These are phyloP conservation scores for Gopherus evgoodei DNA, from an alignment of 2,113 vertebrate genomes.

Conservation along the genomic window DNA sequence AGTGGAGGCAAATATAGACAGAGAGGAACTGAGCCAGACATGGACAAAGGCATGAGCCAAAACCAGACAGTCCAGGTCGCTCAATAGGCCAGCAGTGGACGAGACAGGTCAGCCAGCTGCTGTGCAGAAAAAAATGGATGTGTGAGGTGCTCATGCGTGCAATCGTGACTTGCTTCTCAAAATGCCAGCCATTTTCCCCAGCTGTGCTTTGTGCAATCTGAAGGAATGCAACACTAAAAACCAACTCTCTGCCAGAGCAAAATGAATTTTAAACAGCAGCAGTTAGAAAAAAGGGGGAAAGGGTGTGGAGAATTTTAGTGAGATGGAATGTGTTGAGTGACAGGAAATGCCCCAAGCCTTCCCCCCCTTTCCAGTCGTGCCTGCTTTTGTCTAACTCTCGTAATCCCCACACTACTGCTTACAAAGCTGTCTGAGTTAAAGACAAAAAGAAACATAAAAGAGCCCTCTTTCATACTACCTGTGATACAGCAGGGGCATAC, in stretches of 20 bases:
- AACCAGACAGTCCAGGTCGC: conserved; percentile 91
- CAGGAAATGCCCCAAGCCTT: conserved; percentile 82
- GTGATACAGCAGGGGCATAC: conserved; percentile 44
- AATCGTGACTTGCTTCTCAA: conserved; percentile 76
- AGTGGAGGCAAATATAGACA: conserved; percentile 74
- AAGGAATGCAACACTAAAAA: conserved; percentile 63
- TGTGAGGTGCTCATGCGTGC: conserved; percentile 81
- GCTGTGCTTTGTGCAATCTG: conserved; percentile 73
- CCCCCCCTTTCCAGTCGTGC: conserved; percentile 66
- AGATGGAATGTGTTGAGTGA: conserved; percentile 86
- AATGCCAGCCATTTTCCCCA: conserved; percentile 75
- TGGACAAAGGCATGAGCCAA: conserved; percentile 91
- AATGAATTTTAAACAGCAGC: background rate
- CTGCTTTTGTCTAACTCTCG: conserved; percentile 87
- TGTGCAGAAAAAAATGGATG: conserved; percentile 69
- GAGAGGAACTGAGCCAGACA: conserved; percentile 94
- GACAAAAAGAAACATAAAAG: conserved; percentile 74
- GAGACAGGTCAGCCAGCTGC: conserved; percentile 91
- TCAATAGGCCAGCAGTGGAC: conserved; percentile 83
- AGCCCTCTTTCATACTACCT: conserved; percentile 52
- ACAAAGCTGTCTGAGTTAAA: conserved; percentile 79
- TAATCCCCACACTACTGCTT: conserved; percentile 80
- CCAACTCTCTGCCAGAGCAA: background rate
- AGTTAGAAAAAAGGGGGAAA: conserved; percentile 52
- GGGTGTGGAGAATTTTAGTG: conserved; percentile 65